Conservation (phyloP, 37 sponge, comb jelly and placozoan species). For the Corticium candelabrum region DNA sequence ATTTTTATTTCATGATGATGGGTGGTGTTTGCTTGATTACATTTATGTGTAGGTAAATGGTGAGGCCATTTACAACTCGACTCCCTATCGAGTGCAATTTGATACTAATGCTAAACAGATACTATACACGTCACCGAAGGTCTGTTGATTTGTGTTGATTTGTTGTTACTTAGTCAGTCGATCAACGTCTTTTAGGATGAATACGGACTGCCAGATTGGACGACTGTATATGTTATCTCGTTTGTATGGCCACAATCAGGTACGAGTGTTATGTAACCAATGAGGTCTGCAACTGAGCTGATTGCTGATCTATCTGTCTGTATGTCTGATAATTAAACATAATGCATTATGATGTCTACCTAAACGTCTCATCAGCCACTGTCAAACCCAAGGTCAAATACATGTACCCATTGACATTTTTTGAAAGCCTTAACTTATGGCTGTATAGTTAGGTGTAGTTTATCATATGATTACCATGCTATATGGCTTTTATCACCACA, state of each 20-base stretch:
- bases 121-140: constrained; percentile 62
- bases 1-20: neutral
- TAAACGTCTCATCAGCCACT: neutral
- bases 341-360: neutral
- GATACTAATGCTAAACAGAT: constrained; percentile 36
- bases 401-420: too few species aligned
- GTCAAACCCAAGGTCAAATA: neutral
- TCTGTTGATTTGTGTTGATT: constrained; percentile 10
- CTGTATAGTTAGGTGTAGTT: too few species aligned
- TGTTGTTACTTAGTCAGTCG: neutral
- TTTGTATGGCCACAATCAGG: constrained; percentile 39
- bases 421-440: too few species aligned
- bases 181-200: neutral
- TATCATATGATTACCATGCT: too few species aligned
- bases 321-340: neutral
- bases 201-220: constrained; percentile 10
- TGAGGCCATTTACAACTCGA: constrained; percentile 52
- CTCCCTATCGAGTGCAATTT: constrained; percentile 57
- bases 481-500: too few species aligned
- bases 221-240: constrained; percentile 57
- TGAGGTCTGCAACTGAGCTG: neutral
- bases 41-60: constrained; percentile 41
- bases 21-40: neutral
- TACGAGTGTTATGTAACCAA: neutral
- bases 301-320: neutral